phyloP scores from a whole-genome alignment of 2,888 invertebrate genomes.

The Phania funesta region DNA sequence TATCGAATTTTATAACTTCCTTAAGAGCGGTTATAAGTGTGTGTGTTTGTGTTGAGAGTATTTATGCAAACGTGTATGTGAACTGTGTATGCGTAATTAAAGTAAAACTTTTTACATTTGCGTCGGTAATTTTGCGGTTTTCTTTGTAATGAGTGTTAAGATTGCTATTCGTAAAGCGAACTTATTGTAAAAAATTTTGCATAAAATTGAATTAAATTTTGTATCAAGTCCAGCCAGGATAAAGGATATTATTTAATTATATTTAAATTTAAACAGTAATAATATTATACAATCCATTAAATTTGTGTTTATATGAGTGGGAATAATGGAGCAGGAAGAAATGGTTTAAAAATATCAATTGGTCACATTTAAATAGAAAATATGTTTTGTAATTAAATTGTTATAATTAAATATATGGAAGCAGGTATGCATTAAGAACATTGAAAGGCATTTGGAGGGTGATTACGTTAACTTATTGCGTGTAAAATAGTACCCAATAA shows the following conservation, averaged over 20 bases:
- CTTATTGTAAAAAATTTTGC: constrained; percentile 21
- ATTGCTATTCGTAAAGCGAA: constrained; percentile 42
- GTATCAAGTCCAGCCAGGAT: constrained; percentile 10
- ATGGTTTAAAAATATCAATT: neutral
- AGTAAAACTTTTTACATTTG: constrained; percentile 71
- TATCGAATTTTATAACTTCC: constrained; percentile 58
- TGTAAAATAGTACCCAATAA: too few species aligned
- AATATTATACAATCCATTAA: constrained; percentile 45
- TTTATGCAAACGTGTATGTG: constrained; percentile 17
- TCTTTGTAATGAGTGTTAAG: constrained; percentile 66
- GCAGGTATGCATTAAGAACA: too few species aligned
- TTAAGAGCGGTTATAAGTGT: neutral
- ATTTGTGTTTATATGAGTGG: constrained; percentile 4
- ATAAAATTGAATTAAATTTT: constrained; percentile 44
- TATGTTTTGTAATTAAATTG: too few species aligned
- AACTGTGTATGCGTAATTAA: constrained; percentile 69
- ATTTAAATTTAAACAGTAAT: constrained; percentile 42
- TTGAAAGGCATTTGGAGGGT: too few species aligned
- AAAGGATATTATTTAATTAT: constrained; percentile 47
- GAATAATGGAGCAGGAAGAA: neutral
- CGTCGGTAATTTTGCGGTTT: constrained; percentile 68
- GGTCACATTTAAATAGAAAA: neutral
- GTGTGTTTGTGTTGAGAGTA: neutral
- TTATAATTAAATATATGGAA: too few species aligned
- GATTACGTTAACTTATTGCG: too few species aligned